Conservation (phyloP, 1,140 invertebrate species). For the Drosophila nasuta region DNA sequence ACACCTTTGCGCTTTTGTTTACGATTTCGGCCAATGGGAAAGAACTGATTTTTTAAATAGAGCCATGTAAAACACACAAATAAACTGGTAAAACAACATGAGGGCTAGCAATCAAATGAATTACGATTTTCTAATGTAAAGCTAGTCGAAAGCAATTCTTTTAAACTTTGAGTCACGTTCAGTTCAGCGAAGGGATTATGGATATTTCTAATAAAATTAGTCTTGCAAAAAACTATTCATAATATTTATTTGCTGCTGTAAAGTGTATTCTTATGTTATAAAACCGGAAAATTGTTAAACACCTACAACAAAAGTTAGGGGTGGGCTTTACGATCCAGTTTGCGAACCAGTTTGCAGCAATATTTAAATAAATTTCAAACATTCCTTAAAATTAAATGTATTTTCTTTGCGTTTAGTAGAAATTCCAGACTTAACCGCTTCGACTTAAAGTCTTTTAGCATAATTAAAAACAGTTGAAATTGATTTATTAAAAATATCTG, state of each 20-base stretch:
- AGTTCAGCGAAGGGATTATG: background rate
- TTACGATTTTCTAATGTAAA: slow-evolving; percentile 13
- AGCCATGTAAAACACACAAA: slow-evolving; percentile 42
- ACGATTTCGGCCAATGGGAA: slow-evolving; percentile 48
- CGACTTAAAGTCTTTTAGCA: background rate
- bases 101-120: slow-evolving; percentile 8
- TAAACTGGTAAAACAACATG: slow-evolving; percentile 40
- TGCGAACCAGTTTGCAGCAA: background rate
- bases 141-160: background rate
- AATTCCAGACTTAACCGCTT: background rate
- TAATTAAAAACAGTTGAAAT: background rate
- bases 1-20: slow-evolving; percentile 75
- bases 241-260: background rate
- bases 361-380: slow-evolving; percentile 4
- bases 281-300: background rate
- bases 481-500: slow-evolving; percentile 19
- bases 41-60: slow-evolving; percentile 26
- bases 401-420: background rate
- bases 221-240: background rate
- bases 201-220: background rate
- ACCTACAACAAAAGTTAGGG: too few species aligned
- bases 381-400: background rate
- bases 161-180: background rate
- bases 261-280: background rate
- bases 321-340: background rate